Percentiles rank a stretch among this genome's conserved stretches.
Conservation (phyloP, 2,797 vertebrate species). For the Psittacula derbiana region DNA sequence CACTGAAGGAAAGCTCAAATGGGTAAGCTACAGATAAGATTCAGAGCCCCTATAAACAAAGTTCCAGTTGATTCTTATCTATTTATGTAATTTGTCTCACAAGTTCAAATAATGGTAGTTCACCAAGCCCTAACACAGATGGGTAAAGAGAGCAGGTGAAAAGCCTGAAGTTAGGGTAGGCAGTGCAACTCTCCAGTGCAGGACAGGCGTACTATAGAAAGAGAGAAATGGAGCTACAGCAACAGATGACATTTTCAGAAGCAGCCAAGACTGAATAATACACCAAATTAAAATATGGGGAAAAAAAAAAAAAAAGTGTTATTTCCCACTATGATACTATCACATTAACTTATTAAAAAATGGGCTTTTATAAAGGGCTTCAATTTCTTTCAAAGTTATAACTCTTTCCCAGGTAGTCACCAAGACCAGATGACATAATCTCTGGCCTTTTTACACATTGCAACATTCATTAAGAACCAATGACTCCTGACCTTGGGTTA, state of each 20-base stretch:
- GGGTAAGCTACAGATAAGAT: not conserved
- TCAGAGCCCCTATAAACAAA: not conserved
- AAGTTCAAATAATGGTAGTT: not conserved
- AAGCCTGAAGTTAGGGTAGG: not conserved
- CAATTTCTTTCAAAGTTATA: not conserved
- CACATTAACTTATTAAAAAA: not conserved
- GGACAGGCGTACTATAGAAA: not conserved
- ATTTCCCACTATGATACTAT: not conserved
- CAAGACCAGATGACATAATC: not conserved
- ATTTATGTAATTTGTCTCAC: not conserved
- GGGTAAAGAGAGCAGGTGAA: not conserved
- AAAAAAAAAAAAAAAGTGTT: not conserved
- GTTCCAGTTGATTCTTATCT: not conserved
- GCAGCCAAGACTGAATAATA: not conserved
- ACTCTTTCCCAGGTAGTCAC: not conserved
- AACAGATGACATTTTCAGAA: not conserved
- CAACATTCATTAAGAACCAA: not conserved
- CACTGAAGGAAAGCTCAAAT: not conserved
- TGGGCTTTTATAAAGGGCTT: not conserved
- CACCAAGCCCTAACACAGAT: not conserved
- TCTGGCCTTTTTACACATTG: not conserved
- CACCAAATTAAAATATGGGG: not conserved
- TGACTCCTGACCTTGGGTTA: slow-evolving; percentile 13
- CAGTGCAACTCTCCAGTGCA: not conserved
- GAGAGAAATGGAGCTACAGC: not conserved